These are phyloP conservation scores for Oscheius onirici DNA, from an alignment of 2,888 invertebrate genomes.

Conservation along the genomic window DNA sequence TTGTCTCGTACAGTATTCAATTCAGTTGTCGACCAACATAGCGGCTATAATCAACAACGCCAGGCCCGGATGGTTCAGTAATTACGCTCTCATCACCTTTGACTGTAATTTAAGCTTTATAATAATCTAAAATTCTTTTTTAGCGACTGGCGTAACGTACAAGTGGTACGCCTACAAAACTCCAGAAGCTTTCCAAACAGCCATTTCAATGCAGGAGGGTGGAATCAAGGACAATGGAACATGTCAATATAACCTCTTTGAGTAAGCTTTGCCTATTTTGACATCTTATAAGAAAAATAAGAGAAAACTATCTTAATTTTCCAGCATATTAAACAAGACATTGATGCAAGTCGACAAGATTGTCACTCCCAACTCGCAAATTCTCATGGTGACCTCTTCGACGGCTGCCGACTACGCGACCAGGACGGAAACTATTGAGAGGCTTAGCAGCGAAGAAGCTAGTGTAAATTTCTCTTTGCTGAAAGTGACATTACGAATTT, in stretches of 20 bases:
- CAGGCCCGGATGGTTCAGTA: constrained; percentile 51
- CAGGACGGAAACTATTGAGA: constrained; percentile 34
- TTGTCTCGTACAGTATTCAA: background rate
- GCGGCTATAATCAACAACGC: constrained; percentile 34
- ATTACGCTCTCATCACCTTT: constrained; percentile 55
- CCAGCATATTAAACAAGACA: background rate
- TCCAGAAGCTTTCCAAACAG: constrained; percentile 35
- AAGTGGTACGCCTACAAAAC: constrained; percentile 35
- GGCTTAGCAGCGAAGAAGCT: constrained; percentile 39
- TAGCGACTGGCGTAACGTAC: constrained; percentile 42
- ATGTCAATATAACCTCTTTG: constrained; percentile 26
- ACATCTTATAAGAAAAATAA: too few relatives aligned
- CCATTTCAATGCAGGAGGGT: constrained; percentile 30
- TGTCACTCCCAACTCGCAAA: constrained; percentile 44
- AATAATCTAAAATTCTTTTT: constrained; percentile 1
- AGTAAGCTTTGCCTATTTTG: too few relatives aligned
- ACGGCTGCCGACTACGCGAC: constrained; percentile 36
- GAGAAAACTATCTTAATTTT: too few relatives aligned
- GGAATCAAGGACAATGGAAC: constrained; percentile 36
- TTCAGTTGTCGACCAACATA: constrained; percentile 37
- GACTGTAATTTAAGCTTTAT: constrained; percentile 35
- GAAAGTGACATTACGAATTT: background rate
- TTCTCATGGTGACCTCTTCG: constrained; percentile 46
- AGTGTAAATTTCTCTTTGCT: constrained; percentile 16
- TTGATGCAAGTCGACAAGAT: constrained; percentile 29